A percentile compares a stretch with the other conserved stretches of the same genome.
Evolutionary conservation across 2,113 vertebrate genomes (phyloP).

Genomic region (Gorsachius goisagi): DNA sequence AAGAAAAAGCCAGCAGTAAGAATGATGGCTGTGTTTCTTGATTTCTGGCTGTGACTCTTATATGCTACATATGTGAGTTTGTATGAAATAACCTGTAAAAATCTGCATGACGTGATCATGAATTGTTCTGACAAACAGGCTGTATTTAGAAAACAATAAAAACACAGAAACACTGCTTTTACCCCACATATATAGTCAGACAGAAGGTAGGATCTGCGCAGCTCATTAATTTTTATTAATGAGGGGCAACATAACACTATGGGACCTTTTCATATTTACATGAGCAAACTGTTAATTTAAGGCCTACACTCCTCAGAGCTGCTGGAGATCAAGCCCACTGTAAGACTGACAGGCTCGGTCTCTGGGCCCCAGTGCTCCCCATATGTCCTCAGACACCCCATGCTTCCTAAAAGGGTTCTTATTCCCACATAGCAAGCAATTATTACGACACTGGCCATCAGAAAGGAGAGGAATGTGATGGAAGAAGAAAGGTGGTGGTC

Average conservation of each 20-base stretch:
- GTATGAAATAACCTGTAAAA: conserved; percentile 12
- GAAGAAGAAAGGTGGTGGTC: background rate
- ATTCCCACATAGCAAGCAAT: background rate
- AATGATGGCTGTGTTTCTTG: conserved; percentile 55
- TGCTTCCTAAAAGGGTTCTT: background rate
- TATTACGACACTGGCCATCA: background rate
- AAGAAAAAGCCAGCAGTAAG: background rate
- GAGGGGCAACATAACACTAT: background rate
- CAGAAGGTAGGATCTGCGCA: background rate
- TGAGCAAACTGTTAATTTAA: background rate
- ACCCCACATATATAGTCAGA: background rate
- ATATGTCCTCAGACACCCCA: background rate
- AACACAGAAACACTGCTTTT: conserved; percentile 41
- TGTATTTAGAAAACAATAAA: conserved; percentile 10
- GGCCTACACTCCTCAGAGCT: background rate
- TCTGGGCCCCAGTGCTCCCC: background rate
- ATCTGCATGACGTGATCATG: conserved; percentile 18
- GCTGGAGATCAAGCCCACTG: background rate
- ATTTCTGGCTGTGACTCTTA: conserved; percentile 35
- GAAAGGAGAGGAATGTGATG: background rate
- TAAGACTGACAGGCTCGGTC: background rate
- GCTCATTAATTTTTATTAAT: background rate
- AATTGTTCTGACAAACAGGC: conserved; percentile 37
- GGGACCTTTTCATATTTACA: background rate
- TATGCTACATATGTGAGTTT: background rate